Percentiles rank a stretch among this genome's conserved stretches.
These are phyloP conservation scores for Muscicapa comitata DNA, from an alignment of 2,797 vertebrate species.

Conservation along the genomic window DNA sequence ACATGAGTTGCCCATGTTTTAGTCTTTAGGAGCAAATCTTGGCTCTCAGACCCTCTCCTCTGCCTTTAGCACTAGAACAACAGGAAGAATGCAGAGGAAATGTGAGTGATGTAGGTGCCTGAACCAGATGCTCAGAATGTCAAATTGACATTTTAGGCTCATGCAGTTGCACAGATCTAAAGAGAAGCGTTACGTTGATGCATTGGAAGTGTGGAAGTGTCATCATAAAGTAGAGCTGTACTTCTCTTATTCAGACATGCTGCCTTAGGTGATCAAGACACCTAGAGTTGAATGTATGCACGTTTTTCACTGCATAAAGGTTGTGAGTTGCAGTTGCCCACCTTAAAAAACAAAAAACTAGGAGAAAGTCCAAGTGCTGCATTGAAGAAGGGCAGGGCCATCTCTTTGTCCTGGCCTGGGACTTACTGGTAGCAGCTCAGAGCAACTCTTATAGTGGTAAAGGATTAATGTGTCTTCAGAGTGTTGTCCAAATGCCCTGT, in stretches of 20 bases:
- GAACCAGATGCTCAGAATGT: neutral
- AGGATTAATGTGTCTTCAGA: neutral
- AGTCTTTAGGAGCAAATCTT: neutral
- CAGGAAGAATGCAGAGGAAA: neutral
- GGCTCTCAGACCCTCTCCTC: neutral
- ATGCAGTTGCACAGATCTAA: neutral
- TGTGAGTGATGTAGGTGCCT: neutral
- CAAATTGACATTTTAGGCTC: neutral
- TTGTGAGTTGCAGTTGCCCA: neutral
- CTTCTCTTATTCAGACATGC: neutral
- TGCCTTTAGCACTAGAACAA: neutral
- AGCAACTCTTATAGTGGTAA: neutral
- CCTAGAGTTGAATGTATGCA: neutral
- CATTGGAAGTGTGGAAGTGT: neutral
- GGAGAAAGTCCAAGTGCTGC: neutral
- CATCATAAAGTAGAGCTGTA: neutral
- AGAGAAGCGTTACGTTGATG: rapidly evolving
- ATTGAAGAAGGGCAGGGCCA: neutral
- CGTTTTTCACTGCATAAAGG: neutral
- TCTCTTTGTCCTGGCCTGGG: neutral
- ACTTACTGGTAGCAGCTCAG: neutral
- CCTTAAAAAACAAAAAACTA: neutral
- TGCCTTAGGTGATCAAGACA: neutral
- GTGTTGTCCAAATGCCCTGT: neutral
- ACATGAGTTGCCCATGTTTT: neutral